A percentile compares a stretch with the other conserved stretches of the same genome.
These are phyloP conservation scores for Hephaestus fuliginosus DNA, from an alignment of 2,797 vertebrate genomes.

Conservation along the genomic window DNA sequence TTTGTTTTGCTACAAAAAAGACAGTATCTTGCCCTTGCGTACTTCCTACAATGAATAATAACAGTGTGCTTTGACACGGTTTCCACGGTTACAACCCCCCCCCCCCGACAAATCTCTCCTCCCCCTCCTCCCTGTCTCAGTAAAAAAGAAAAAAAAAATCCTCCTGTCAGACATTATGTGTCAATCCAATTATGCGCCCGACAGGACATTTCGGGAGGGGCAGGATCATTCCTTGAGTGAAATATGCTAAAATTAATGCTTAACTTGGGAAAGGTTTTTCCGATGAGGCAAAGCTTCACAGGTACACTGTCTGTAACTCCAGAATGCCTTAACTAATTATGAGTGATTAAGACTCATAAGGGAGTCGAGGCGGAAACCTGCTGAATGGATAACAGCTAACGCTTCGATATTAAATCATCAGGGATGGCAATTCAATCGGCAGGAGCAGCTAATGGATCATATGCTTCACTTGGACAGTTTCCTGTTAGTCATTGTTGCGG, in stretches of 20 bases:
- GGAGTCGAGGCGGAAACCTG: slow-evolving; percentile 78
- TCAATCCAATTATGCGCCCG: slow-evolving; percentile 83
- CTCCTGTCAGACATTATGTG: slow-evolving; percentile 80
- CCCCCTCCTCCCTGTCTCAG: slow-evolving; percentile 61
- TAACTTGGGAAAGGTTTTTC: slow-evolving; percentile 79
- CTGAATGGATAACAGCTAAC: slow-evolving; percentile 75
- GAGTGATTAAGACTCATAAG: slow-evolving; percentile 83
- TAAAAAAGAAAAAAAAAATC: slow-evolving; percentile 60
- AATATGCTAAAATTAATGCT: slow-evolving; percentile 81
- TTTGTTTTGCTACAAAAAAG: slow-evolving; percentile 65
- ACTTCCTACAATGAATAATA: slow-evolving; percentile 70
- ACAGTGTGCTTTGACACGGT: slow-evolving; percentile 70
- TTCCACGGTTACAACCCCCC: slow-evolving; percentile 72
- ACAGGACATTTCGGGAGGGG: slow-evolving; percentile 77
- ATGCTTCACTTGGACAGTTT: slow-evolving; percentile 74
- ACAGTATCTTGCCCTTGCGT: slow-evolving; percentile 55
- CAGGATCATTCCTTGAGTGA: slow-evolving; percentile 77
- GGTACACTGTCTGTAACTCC: slow-evolving; percentile 72
- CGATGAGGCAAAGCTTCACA: slow-evolving; percentile 74
- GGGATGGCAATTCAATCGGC: slow-evolving; percentile 76
- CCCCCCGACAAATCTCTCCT: slow-evolving; percentile 55
- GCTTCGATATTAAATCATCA: slow-evolving; percentile 81
- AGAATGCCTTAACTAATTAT: slow-evolving; percentile 84
- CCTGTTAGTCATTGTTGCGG: slow-evolving; percentile 67
- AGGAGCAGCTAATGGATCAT: slow-evolving; percentile 78